Evolutionary conservation across 2,797 vertebrate genomes (phyloP), one percentile per base, ranked within the genome.

Genomic region (Tangara arthus): DNA sequence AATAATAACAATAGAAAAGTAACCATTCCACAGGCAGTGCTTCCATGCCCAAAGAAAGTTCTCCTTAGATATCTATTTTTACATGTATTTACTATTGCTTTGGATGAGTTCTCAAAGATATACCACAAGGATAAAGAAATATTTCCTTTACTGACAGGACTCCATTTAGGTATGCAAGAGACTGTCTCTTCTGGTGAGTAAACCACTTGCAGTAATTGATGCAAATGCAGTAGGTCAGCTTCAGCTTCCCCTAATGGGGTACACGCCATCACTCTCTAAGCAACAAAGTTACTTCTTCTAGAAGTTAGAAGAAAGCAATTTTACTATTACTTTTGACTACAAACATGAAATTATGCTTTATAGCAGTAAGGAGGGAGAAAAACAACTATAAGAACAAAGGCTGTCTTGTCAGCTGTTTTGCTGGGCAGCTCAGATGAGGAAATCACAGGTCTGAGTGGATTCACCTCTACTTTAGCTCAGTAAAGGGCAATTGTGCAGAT

Each of bases 31-130:
- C 7, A 77, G 27, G 46, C 30, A 77, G 32, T 2, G 6, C 44
- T 76, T 55, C 44, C 19, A 63, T 0, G 0, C 24, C 15, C 2
- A 0, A 78, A 64, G n/a, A 9, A 71, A 60, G 22, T 19, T 64
- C 39, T 65, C 8, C 8, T 77, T 27, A 77, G 4, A n/a, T 20
- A 22, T 0, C 0, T 41, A 27, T 27, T 76, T 90, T 57, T 13
- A 50, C 12, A 44, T 4, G 5, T 14, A 22, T 49, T 82, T 79
- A 44, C 6, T 85, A 69, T 32, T 72, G 42, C 22, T 87, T 56
- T 78, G 60, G 27, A 52, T 72, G 42, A 69, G 32, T 49, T 69
- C 42, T 76, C 50, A 0, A 19, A 76, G 10, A 44, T 11, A 24
- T 0, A 91, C 55, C 23, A 63, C 15, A 84, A 78, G 47, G 11